Conservation (phyloP, 1,140 invertebrate species). For the Elymnias hypermnestra region DNA sequence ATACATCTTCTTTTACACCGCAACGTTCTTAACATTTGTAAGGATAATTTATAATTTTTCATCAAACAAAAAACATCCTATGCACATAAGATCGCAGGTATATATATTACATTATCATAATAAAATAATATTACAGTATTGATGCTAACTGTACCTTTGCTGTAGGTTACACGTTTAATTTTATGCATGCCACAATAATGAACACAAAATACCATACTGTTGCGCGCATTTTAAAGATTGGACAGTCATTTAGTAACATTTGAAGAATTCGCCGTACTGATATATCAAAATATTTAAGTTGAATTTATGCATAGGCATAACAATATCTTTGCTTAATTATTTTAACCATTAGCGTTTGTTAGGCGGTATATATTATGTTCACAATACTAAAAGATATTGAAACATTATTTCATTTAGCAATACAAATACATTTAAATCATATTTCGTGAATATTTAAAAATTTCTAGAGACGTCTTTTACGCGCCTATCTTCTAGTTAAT, state of each 20-base stretch:
- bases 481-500: too few species aligned
- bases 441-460: too few species aligned
- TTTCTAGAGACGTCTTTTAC: too few species aligned
- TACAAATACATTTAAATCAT: too few species aligned
- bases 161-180: conserved; percentile 38
- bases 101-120: too few species aligned
- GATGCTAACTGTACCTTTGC: conserved; percentile 6
- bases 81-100: too few species aligned
- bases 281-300: conserved; percentile 19
- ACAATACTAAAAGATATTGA: too few species aligned
- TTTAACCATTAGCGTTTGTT: conserved; percentile 6
- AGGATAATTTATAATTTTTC: too few species aligned
- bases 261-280: conserved; percentile 34
- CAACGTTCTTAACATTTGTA: too few species aligned
- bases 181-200: conserved; percentile 41
- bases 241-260: conserved; percentile 26
- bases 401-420: too few species aligned
- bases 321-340: conserved; percentile 16
- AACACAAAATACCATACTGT: conserved; percentile 32
- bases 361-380: not conserved
- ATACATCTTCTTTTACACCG: too few species aligned
- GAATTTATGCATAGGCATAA: conserved; percentile 20
- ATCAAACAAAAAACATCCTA: too few species aligned
- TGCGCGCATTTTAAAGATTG: conserved; percentile 25
- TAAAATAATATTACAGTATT: not conserved